Evolutionary conservation across 1,140 invertebrate species (phyloP).

Genomic region (Bathynomus jamesi): DNA sequence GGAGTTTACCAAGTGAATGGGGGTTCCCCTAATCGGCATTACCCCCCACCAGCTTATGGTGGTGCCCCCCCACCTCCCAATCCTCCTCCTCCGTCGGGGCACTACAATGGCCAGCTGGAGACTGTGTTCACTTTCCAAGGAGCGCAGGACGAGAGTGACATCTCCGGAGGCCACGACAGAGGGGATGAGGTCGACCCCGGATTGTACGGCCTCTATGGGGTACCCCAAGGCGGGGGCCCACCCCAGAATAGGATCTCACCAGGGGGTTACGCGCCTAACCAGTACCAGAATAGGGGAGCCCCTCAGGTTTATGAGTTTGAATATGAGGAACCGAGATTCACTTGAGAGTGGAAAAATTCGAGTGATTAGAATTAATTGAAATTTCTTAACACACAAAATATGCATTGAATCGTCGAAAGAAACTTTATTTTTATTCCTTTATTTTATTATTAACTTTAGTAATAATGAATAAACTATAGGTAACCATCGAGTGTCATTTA

Average conservation of each 20-base stretch:
- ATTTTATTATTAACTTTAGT: no score
- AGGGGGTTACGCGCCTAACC: constrained; percentile 22
- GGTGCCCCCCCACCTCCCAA: constrained; percentile 23
- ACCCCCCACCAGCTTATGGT: constrained; percentile 9
- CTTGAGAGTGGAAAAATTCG: constrained; percentile 11
- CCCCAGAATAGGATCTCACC: constrained; percentile 31
- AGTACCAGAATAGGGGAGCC: constrained; percentile 24
- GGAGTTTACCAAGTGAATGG: constrained; percentile 5
- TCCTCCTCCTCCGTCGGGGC: constrained; percentile 21
- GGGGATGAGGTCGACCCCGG: constrained; percentile 27
- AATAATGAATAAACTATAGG: no score
- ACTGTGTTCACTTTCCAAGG: constrained; percentile 32
- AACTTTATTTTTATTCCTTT: no score
- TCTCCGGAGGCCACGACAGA: constrained; percentile 12
- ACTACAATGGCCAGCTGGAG: constrained; percentile 31
- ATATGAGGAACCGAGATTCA: constrained; percentile 37
- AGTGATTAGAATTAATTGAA: not conserved
- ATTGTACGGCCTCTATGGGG: constrained; percentile 33
- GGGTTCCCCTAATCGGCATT: constrained; percentile 21
- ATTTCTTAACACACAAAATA: no score
- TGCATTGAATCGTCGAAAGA: no score
- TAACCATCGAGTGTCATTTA: no score
- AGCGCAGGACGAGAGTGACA: constrained; percentile 8
- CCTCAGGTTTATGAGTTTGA: constrained; percentile 37
- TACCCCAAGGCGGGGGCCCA: constrained; percentile 17